Percentiles rank a stretch among this genome's conserved stretches.
phyloP scores from a whole-genome alignment of 2,113 vertebrate species.

The Garra rufa region DNA sequence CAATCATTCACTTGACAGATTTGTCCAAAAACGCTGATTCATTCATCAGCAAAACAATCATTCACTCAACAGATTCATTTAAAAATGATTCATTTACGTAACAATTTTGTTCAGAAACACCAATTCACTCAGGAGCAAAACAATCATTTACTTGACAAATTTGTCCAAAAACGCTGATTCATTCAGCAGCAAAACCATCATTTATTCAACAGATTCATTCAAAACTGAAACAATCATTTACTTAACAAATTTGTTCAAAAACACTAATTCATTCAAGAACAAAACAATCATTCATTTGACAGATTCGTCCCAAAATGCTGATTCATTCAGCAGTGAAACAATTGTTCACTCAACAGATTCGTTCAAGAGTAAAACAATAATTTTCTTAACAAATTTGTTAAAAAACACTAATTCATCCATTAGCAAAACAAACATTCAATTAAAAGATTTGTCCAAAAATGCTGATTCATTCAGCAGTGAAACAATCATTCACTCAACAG shows the following conservation, averaged over 20 bases:
- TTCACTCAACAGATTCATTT: not conserved
- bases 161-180: no score
- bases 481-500: not conserved
- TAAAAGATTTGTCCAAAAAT: not conserved
- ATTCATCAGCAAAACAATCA: not conserved
- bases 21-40: not conserved
- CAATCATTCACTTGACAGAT: not conserved
- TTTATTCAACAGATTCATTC: no score
- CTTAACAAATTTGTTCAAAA: not conserved
- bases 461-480: not conserved
- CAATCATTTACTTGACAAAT: not conserved
- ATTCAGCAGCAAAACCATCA: not conserved
- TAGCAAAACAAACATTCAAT: not conserved
- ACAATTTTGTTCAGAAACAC: not conserved
- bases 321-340: not conserved
- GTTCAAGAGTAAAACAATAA: not conserved
- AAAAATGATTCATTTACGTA: not conserved
- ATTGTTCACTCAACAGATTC: not conserved
- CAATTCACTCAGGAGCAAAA: not conserved
- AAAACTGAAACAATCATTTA: not conserved
- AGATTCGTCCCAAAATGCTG: not conserved
- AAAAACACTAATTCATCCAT: not conserved
- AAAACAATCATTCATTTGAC: not conserved
- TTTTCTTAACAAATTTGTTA: no score
- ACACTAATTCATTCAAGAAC: not conserved